A percentile compares a stretch with the other conserved stretches of the same genome.
Evolutionary conservation across 1,140 invertebrate genomes (phyloP).

Genomic region (Tribolium madens): DNA sequence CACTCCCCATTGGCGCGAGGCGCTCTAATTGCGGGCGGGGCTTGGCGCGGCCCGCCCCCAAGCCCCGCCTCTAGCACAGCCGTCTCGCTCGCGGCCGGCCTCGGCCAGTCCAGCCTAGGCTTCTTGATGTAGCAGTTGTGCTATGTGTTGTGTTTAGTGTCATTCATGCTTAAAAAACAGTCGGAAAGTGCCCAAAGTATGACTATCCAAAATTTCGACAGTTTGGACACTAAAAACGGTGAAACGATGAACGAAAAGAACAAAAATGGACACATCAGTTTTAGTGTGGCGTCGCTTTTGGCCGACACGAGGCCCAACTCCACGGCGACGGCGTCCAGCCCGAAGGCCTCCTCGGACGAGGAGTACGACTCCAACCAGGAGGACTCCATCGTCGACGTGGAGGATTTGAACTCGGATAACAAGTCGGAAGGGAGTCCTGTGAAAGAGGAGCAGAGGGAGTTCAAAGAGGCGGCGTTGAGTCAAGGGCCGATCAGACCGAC

Average conservation of each 20-base stretch:
- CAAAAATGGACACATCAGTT: constrained; percentile 71
- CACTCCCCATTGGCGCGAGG: constrained; percentile 54
- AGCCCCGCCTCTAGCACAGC: constrained; percentile 46
- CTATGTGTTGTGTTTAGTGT: constrained; percentile 16
- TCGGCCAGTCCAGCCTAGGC: constrained; percentile 57
- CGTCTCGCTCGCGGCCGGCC: constrained; percentile 33
- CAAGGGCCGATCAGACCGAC: constrained; percentile 75
- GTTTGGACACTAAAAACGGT: constrained; percentile 58
- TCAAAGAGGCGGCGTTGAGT: constrained; percentile 60
- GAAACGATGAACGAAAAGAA: constrained; percentile 68
- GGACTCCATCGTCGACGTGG: constrained; percentile 77
- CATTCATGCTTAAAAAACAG: constrained; percentile 61
- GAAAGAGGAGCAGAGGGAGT: constrained; percentile 57
- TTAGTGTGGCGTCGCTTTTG: constrained; percentile 77
- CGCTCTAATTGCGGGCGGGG: constrained; percentile 45
- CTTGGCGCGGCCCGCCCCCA: not conserved
- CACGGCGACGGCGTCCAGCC: constrained; percentile 62
- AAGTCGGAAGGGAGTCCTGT: constrained; percentile 50
- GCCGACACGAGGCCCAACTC: constrained; percentile 70
- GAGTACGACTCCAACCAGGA: constrained; percentile 76
- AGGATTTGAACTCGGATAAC: constrained; percentile 72
- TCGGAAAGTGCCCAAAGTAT: constrained; percentile 63
- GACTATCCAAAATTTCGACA: constrained; percentile 64
- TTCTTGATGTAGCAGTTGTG: constrained; percentile 51
- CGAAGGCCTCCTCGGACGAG: constrained; percentile 70